Percentiles rank a stretch among this genome's conserved stretches.
Conservation (phyloP, 53 echinoderm and acorn worm genomes). For the Henricia sp. region DNA sequence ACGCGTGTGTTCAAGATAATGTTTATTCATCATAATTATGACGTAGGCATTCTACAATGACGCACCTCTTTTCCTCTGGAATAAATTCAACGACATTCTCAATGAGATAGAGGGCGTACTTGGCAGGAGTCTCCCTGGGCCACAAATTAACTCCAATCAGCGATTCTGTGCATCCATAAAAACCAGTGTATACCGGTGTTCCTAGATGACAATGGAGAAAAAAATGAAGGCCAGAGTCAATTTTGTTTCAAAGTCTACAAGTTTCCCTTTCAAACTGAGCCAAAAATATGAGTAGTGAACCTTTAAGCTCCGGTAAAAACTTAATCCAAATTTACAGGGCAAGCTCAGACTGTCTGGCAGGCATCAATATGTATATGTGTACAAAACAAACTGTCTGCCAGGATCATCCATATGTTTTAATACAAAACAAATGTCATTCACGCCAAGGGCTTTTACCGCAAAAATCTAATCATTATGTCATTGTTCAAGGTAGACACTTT, state of each 20-base stretch:
- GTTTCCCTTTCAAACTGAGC: too few relatives aligned
- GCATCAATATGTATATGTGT: background rate
- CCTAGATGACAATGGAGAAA: background rate
- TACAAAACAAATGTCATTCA: too few relatives aligned
- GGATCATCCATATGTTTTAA: too few relatives aligned
- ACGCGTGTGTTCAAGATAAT: background rate
- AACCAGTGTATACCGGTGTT: constrained; percentile 18
- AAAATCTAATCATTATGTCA: too few relatives aligned
- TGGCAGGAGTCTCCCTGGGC: background rate
- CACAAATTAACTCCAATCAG: constrained; percentile 45
- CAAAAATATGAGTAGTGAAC: too few relatives aligned
- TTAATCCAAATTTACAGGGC: too few relatives aligned
- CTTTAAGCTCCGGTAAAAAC: too few relatives aligned
- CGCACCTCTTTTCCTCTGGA: constrained; percentile 19
- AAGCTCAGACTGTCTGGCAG: too few relatives aligned
- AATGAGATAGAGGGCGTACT: constrained; percentile 10
- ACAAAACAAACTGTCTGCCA: too few relatives aligned
- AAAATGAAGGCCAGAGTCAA: background rate
- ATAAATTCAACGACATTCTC: constrained; percentile 50
- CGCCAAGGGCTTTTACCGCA: too few relatives aligned
- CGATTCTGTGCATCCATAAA: constrained; percentile 24
- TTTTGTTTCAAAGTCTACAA: too few relatives aligned
- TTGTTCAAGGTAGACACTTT: too few relatives aligned
- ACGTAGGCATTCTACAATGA: background rate
- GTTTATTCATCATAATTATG: background rate